phyloP scores from a whole-genome alignment of 2,888 invertebrate genomes.

The Agrilus mali region DNA sequence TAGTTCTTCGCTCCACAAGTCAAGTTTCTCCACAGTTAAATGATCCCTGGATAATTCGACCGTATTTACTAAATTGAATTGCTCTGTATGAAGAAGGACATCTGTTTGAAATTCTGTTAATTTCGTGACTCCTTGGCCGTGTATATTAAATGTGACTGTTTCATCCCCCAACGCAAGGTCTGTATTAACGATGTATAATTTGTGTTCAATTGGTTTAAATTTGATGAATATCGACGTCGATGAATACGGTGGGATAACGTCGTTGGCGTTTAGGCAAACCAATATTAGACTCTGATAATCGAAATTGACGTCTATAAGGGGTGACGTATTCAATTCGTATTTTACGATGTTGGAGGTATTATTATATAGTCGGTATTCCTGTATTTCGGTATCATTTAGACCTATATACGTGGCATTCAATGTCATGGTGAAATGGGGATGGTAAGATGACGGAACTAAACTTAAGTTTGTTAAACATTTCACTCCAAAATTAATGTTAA shows the following conservation, averaged over 20 bases:
- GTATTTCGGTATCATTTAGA: constrained; percentile 2
- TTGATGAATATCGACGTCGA: constrained; percentile 27
- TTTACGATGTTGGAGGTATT: constrained; percentile 21
- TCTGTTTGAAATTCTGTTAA: not conserved
- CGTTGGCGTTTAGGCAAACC: constrained; percentile 26
- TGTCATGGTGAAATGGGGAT: not conserved
- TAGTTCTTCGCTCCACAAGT: constrained; percentile 24
- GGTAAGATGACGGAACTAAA: not conserved
- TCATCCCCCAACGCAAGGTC: constrained; percentile 7
- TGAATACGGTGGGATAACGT: constrained; percentile 19
- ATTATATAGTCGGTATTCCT: constrained; percentile 34
- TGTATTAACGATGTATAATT: constrained; percentile 23
- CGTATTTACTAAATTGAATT: constrained; percentile 11
- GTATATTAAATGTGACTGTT: constrained; percentile 3
- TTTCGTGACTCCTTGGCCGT: constrained; percentile 5
- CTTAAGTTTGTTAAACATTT: constrained; percentile 1
- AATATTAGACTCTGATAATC: constrained; percentile 25
- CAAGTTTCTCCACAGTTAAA: constrained; percentile 23
- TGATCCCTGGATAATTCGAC: constrained; percentile 28
- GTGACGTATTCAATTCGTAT: constrained; percentile 21
- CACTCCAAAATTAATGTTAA: constrained; percentile 22
- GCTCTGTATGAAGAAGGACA: not conserved
- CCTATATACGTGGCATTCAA: constrained; percentile 3
- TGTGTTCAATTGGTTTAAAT: constrained; percentile 31
- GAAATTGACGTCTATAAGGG: constrained; percentile 21